Evolutionary conservation across 2,888 invertebrate genomes (phyloP).

Genomic region (Drosophila meridionalis): DNA sequence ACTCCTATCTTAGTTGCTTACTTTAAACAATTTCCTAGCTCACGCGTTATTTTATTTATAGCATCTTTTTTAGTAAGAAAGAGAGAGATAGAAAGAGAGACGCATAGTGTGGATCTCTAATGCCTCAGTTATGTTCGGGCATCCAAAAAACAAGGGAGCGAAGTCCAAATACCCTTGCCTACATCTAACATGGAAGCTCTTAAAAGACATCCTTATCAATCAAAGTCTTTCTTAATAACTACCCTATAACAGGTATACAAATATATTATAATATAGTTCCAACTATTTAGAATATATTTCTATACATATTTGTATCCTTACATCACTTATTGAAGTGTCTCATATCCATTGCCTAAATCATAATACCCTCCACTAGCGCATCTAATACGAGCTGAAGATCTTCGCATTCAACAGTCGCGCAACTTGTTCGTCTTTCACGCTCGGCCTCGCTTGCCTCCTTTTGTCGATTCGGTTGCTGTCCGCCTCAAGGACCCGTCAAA

Average conservation of each 20-base stretch:
- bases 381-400: background rate
- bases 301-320: background rate
- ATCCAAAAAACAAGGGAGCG: constrained; percentile 10
- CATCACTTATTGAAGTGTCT: background rate
- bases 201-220: background rate
- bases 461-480: constrained; percentile 17
- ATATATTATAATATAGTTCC: no score
- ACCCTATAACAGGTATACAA: no score
- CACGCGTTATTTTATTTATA: constrained; percentile 58
- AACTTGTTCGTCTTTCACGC: constrained; percentile 16
- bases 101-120: constrained; percentile 39
- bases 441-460: constrained; percentile 4
- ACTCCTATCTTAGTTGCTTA: constrained; percentile 1
- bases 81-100: constrained; percentile 12
- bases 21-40: constrained; percentile 29
- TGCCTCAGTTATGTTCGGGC: constrained; percentile 45
- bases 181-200: background rate
- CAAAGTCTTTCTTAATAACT: background rate
- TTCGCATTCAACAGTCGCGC: constrained; percentile 44
- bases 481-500: constrained; percentile 42
- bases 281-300: background rate
- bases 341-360: background rate
- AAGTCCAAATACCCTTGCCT: background rate
- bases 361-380: background rate
- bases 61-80: constrained; percentile 36